These are phyloP conservation scores for Carposina sasakii DNA, from an alignment of 1,140 invertebrate genomes.

Conservation along the genomic window DNA sequence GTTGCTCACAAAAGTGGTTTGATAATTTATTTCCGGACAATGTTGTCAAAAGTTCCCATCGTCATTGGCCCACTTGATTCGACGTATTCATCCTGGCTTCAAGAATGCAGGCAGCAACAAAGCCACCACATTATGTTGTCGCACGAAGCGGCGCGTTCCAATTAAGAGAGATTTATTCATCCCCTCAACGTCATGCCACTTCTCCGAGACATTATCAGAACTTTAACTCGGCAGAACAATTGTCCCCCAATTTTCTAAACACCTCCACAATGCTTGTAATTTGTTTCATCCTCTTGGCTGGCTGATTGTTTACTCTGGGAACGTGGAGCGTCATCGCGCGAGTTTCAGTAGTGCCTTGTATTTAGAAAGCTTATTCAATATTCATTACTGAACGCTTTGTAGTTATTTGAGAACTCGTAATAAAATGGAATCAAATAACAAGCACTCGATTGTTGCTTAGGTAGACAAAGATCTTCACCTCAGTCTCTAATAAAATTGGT, in stretches of 20 bases:
- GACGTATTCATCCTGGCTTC: constrained; percentile 34
- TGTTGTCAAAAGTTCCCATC: constrained; percentile 41
- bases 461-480: no score
- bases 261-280: constrained; percentile 59
- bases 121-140: constrained; percentile 55
- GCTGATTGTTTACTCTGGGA: constrained; percentile 48
- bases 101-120: constrained; percentile 48
- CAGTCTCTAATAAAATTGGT: no score
- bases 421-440: no score
- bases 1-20: no score
- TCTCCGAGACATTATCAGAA: constrained; percentile 58
- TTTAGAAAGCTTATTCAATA: constrained; percentile 49
- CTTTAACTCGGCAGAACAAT: constrained; percentile 59
- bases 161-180: constrained; percentile 66
- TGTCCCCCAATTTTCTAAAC: constrained; percentile 64
- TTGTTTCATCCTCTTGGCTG: constrained; percentile 52
- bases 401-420: constrained; percentile 42
- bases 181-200: constrained; percentile 39
- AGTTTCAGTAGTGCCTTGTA: constrained; percentile 36
- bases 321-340: constrained; percentile 42
- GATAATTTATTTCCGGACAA: no score
- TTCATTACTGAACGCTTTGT: constrained; percentile 49
- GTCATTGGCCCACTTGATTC: constrained; percentile 45
- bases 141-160: constrained; percentile 46
- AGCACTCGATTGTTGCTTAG: no score